phyloP scores from a whole-genome alignment of 2,113 vertebrate species.

The Notothenia rossii region DNA sequence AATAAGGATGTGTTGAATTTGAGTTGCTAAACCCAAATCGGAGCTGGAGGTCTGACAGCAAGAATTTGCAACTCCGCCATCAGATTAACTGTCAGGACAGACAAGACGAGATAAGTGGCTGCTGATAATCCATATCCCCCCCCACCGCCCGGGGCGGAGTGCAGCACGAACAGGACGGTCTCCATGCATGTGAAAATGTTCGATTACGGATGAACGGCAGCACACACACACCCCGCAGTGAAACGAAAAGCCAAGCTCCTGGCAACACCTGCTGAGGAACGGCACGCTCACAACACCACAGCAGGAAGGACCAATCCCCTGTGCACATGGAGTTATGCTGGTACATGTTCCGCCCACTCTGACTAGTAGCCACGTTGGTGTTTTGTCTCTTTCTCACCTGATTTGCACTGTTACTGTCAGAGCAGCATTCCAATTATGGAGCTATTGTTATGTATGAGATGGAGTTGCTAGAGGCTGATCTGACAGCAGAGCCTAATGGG shows the following conservation, averaged over 20 bases:
- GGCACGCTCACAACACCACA: constrained; percentile 1
- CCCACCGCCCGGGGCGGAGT: neutral
- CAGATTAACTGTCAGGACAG: constrained; percentile 46
- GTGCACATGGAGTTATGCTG: constrained; percentile 14
- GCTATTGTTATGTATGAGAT: constrained; percentile 59
- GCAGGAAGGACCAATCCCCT: constrained; percentile 9
- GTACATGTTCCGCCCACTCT: constrained; percentile 18
- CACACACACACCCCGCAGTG: constrained; percentile 8
- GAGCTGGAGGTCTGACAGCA: constrained; percentile 20
- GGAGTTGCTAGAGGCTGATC: constrained; percentile 47
- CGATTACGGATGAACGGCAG: constrained; percentile 48
- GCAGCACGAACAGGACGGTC: constrained; percentile 39
- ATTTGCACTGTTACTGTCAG: constrained; percentile 42
- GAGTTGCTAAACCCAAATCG: constrained; percentile 4
- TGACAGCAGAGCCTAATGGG: constrained; percentile 67
- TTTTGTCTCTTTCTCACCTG: constrained; percentile 32
- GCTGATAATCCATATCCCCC: constrained; percentile 42
- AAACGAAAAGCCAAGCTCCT: constrained; percentile 6
- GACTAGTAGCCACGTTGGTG: neutral
- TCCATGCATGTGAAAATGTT: constrained; percentile 16
- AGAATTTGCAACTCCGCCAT: constrained; percentile 8
- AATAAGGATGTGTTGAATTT: neutral
- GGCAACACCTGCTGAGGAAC: constrained; percentile 29
- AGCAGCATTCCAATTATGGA: constrained; percentile 70
- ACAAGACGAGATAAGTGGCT: constrained; percentile 34